Evolutionary conservation across 2,888 invertebrate species (phyloP), one percentile per base, ranked within the genome.

Genomic region (Polydesmus complanatus): DNA sequence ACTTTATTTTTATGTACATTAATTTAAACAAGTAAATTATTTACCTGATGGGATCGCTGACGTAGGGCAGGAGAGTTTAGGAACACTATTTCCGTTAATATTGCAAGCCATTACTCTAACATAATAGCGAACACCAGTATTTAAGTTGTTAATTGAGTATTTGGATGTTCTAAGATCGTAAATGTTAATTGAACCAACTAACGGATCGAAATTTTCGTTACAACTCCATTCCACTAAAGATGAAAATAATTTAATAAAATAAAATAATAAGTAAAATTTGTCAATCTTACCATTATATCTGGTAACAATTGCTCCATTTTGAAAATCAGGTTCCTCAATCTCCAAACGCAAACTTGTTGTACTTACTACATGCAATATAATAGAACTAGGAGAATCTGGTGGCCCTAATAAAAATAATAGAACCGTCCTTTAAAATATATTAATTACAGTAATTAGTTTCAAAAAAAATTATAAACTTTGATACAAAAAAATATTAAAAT

Each of bases 101-200:
- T 96, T 96, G 56, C 95, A 94, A 56, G 91, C 88, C n/a, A 87
- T 81, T 0, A 91, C 89, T 64, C 95, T 81, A 74, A 95, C 89
- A 76, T 86, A 90, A 76, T 94, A 95, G 65, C 85, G 80, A 22
- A 86, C 80, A 3, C 94, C 93, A 67, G 89, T 84, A n/a, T 83
- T 83, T 63, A 96, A 78, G 52, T 86, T 86, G n/a, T 80, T 80
- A 62, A 86, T 78, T 62, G 78, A 77, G 67, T 80, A 81, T 65
- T 80, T 79, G 59, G 80, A 75, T 66, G 79, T 78, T 62, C 82
- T 79, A 67, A 84, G 77, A 69, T 88, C 85, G 59, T 70, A 71
- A 52, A 94, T 80, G 69, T 89, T 87, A 23, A 83, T 80, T 68
- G 84, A 84, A 0, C 92, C 94, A 61, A 85, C 85, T 59, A 92